A percentile compares a stretch with the other conserved stretches of the same genome.
phyloP scores from a whole-genome alignment of 2,113 vertebrate genomes.

The Centrocercus urophasianus region DNA sequence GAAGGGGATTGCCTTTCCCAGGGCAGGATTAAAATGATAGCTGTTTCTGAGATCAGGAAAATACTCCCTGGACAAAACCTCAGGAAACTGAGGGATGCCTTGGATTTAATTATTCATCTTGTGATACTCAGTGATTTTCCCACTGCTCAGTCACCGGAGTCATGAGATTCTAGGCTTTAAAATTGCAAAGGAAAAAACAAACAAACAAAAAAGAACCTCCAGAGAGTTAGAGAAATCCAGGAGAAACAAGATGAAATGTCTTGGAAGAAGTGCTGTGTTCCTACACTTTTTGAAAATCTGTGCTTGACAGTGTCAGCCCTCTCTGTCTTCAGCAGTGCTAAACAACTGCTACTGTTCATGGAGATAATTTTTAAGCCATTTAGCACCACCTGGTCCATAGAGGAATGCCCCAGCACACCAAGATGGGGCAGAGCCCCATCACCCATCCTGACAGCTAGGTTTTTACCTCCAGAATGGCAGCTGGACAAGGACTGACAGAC shows the following conservation, averaged over 20 bases:
- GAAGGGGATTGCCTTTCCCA: background rate
- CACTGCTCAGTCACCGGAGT: background rate
- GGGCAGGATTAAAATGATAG: conserved; percentile 19
- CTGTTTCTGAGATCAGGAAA: background rate
- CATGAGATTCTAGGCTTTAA: background rate
- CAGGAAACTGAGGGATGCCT: background rate
- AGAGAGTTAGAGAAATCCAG: background rate
- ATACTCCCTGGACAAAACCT: conserved; percentile 13
- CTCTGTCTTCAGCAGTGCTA: background rate
- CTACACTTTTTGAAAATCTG: background rate
- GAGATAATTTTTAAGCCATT: background rate
- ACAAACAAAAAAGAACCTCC: background rate
- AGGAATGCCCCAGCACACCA: background rate
- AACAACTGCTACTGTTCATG: background rate
- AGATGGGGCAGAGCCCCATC: background rate
- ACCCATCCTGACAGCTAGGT: rapidly evolving
- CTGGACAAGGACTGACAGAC: background rate
- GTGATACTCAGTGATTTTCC: background rate
- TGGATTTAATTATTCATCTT: conserved; percentile 39
- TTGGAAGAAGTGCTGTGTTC: background rate
- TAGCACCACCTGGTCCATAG: background rate
- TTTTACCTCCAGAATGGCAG: background rate
- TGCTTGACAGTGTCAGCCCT: background rate
- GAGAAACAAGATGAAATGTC: background rate
- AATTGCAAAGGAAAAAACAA: background rate